Percentiles rank a stretch among this genome's conserved stretches.
These are phyloP conservation scores for Dicyrtoma fusca DNA, from an alignment of 2,888 invertebrate species.

Conservation along the genomic window DNA sequence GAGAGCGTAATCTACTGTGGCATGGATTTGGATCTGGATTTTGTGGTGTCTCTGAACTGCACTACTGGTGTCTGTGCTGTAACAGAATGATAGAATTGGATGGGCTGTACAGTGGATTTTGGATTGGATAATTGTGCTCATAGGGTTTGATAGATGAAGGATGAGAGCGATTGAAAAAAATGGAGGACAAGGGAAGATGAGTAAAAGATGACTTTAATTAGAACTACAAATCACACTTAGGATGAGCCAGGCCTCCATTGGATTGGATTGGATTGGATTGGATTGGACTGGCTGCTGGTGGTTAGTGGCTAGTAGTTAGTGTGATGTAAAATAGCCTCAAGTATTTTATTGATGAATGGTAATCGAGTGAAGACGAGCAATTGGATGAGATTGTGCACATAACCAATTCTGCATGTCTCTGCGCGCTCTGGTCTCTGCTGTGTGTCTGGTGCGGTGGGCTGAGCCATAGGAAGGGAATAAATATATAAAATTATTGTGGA, in stretches of 20 bases:
- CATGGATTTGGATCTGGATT: no score
- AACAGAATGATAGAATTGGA: not conserved
- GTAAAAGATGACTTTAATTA: conserved; percentile 38
- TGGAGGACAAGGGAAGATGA: not conserved
- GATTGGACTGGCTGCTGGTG: not conserved
- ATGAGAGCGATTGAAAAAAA: conserved; percentile 15
- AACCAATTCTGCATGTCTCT: no score
- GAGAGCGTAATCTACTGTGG: no score
- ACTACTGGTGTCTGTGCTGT: no score
- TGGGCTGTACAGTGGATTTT: not conserved
- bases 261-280: not conserved
- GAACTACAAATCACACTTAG: conserved; percentile 45
- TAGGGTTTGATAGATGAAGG: conserved; percentile 28
- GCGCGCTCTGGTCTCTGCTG: no score
- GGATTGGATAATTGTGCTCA: conserved; percentile 1
- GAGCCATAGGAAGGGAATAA: no score
- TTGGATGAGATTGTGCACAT: no score
- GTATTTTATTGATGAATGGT: conserved; percentile 46
- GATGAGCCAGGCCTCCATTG: not conserved
- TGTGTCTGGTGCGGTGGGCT: no score
- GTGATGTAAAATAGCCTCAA: conserved; percentile 34
- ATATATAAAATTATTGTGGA: no score
- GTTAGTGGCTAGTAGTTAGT: conserved; percentile 26
- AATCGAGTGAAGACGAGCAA: conserved; percentile 21
- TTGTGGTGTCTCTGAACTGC: no score